phyloP scores from a whole-genome alignment of 2,113 vertebrate genomes.

The Pygathrix nemaeus region DNA sequence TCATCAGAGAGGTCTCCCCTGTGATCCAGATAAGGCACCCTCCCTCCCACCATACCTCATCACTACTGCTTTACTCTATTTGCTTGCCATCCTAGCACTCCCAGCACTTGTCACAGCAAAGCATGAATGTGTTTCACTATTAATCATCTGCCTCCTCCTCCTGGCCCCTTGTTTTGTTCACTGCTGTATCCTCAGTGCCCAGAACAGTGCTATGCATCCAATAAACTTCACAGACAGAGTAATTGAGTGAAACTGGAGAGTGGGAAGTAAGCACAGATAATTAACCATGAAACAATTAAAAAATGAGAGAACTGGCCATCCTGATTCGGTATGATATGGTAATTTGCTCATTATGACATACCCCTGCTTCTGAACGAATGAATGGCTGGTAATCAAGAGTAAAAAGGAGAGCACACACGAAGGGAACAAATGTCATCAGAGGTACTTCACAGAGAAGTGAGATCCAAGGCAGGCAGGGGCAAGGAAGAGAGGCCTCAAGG shows the following conservation, averaged over 20 bases:
- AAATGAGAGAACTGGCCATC: slow-evolving; percentile 8
- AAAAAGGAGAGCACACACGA: not conserved
- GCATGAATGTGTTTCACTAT: not conserved
- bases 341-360: not conserved
- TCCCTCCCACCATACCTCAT: not conserved
- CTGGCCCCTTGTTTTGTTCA: not conserved
- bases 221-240: not conserved
- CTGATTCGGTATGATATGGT: not conserved
- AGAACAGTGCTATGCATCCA: not conserved
- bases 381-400: not conserved
- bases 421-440: not conserved
- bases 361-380: not conserved
- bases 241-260: not conserved
- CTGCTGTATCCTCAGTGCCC: not conserved
- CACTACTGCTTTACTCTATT: not conserved
- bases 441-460: not conserved
- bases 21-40: not conserved
- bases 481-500: not conserved
- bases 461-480: not conserved
- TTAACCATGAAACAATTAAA: not conserved
- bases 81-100: not conserved
- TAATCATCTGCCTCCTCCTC: not conserved
- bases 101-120: not conserved
- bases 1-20: not conserved
- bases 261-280: not conserved